Conservation (phyloP, 2,113 vertebrate genomes). For the Plestiodon gilberti region DNA sequence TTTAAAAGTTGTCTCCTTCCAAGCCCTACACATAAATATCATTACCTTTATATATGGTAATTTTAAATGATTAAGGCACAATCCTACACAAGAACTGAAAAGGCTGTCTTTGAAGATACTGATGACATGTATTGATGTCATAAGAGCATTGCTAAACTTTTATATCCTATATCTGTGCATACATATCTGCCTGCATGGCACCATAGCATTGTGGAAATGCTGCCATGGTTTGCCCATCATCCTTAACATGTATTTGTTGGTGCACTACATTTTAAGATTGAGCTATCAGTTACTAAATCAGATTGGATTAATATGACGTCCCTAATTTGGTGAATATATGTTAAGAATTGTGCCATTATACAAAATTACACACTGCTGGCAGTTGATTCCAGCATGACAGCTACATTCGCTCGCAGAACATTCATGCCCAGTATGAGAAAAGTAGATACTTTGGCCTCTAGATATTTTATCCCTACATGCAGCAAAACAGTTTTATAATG, state of each 20-base stretch:
- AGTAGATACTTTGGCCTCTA: conserved; percentile 4
- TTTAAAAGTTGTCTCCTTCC: not conserved
- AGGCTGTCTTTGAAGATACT: conserved; percentile 17
- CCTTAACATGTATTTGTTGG: not conserved
- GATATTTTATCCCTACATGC: conserved; percentile 17
- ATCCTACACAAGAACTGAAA: not conserved
- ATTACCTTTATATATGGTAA: not conserved
- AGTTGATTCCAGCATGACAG: not conserved
- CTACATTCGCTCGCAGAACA: conserved; percentile 35
- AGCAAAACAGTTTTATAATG: conserved; percentile 8
- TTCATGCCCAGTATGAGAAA: conserved; percentile 31
- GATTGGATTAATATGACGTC: conserved; percentile 26
- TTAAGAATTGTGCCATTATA: conserved; percentile 12
- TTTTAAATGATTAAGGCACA: not conserved
- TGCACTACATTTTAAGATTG: not conserved
- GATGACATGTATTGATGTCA: conserved; percentile 48
- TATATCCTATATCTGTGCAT: not conserved
- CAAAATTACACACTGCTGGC: conserved; percentile 14
- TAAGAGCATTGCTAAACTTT: not conserved
- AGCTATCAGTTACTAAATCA: not conserved
- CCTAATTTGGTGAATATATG: not conserved
- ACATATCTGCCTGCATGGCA: not conserved
- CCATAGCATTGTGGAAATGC: not conserved
- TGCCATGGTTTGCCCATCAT: not conserved
- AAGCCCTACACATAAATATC: not conserved